Conservation (phyloP, 2,888 invertebrate species). For the Cryptosula pallasiana region DNA sequence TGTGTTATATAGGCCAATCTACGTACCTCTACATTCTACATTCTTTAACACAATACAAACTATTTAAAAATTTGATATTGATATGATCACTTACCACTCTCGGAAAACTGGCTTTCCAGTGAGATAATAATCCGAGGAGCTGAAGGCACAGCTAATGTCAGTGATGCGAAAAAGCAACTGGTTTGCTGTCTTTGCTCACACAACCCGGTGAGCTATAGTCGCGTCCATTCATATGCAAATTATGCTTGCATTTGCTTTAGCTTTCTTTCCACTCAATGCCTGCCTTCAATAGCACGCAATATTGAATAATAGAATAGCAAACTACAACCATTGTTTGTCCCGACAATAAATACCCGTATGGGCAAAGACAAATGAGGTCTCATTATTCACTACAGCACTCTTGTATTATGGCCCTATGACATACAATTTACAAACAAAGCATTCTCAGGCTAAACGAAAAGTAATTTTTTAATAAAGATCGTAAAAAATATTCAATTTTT, state of each 20-base stretch:
- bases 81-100: background rate
- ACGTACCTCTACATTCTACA: background rate
- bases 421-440: too few relatives aligned
- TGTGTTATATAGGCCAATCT: background rate
- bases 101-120: background rate
- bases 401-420: too few relatives aligned
- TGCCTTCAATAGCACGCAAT: background rate
- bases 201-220: conserved; percentile 14
- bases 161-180: conserved; percentile 20
- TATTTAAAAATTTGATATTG: background rate
- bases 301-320: conserved; percentile 22
- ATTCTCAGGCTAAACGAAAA: too few relatives aligned
- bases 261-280: background rate
- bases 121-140: conserved; percentile 1
- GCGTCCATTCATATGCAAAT: conserved; percentile 21
- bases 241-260: background rate
- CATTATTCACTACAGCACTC: too few relatives aligned
- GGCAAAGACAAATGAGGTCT: too few relatives aligned
- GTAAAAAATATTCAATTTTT: too few relatives aligned
- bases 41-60: background rate
- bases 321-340: conserved; percentile 2
- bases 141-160: background rate
- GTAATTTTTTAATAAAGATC: too few relatives aligned
- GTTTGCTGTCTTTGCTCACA: conserved; percentile 7
- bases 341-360: too few relatives aligned